phyloP scores from a whole-genome alignment of 2,797 vertebrate genomes.

The Peromyscus attwateri region DNA sequence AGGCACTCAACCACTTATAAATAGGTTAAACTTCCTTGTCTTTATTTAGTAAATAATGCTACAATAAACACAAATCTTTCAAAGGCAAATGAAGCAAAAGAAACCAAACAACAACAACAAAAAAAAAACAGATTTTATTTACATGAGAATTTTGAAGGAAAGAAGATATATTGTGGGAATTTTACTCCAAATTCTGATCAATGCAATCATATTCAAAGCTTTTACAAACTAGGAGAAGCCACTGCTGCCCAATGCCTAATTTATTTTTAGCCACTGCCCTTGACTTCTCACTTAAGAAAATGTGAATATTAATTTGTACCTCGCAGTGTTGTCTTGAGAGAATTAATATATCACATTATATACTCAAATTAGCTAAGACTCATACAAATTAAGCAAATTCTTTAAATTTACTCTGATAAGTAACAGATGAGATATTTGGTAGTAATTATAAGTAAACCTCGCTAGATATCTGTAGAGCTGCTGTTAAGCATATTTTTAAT shows the following conservation, averaged over 20 bases:
- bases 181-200: constrained; percentile 48
- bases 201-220: background rate
- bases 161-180: background rate
- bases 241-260: background rate
- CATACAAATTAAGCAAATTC: constrained; percentile 51
- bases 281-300: constrained; percentile 53
- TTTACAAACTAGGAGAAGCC: background rate
- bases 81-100: background rate
- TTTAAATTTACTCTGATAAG: constrained; percentile 3
- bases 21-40: background rate
- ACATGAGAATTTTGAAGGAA: constrained; percentile 23
- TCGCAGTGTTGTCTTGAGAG: constrained; percentile 16
- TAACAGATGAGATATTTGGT: background rate
- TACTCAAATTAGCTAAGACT: background rate
- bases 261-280: constrained; percentile 13
- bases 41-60: background rate
- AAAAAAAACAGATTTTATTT: background rate
- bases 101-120: background rate
- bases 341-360: constrained; percentile 29
- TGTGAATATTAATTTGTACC: background rate
- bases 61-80: background rate
- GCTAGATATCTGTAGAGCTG: background rate
- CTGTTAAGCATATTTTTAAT: background rate
- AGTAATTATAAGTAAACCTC: background rate
- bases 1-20: background rate